Base-by-base conservation (phyloP, 2,113 vertebrate genomes). In the Miniopterus natalensis region DNA sequence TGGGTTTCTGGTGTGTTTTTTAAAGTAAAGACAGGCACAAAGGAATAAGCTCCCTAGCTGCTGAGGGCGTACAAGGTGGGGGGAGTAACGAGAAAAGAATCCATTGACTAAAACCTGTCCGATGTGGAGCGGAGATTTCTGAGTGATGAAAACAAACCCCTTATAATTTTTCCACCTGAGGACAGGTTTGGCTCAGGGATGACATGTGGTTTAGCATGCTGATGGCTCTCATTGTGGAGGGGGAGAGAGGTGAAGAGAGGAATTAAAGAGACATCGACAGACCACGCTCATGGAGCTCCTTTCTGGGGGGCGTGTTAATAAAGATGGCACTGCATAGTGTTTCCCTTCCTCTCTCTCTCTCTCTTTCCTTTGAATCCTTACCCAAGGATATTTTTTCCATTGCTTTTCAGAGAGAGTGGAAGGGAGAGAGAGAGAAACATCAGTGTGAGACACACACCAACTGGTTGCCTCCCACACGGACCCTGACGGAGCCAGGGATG, bases 251-350 rank as follows among this genome's bases (percentile, higher is more conserved):
- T 49, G 83, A 90, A 49, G 75, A 47, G 2, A 74, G 42, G 65
- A 71, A 74, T 90, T 61, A 61, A 63, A 80, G 59, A 51, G 49
- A 75, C 42, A 20, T 29, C 93, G 74, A 94, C 79, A 87, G 94
- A 80, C 36, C 49, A 66, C 0, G 0, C 71, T 31, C 81, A 96
- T 36, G 78, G 63, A 88, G 47, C 78, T 88, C 2, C 73, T 29
- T 68, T 84, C 29, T 90, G 79, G 53, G 77, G 45, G 83, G 86
- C 27, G 74, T 92, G 92, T 81, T 88, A 93, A 85, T 90, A 81
- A 80, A 51, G 65, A 80, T 87, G 87, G 88, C 96, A 75, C 59
- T 25, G 23, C 2, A 27, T 1, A 80, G 36, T 36, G 36, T 36
- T 36, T 36, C 36, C 36, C 36, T 36, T 36, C 36, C 36, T 36